These are phyloP conservation scores for Percopsis transmontana DNA, from an alignment of 2,113 vertebrate genomes.

Conservation along the genomic window DNA sequence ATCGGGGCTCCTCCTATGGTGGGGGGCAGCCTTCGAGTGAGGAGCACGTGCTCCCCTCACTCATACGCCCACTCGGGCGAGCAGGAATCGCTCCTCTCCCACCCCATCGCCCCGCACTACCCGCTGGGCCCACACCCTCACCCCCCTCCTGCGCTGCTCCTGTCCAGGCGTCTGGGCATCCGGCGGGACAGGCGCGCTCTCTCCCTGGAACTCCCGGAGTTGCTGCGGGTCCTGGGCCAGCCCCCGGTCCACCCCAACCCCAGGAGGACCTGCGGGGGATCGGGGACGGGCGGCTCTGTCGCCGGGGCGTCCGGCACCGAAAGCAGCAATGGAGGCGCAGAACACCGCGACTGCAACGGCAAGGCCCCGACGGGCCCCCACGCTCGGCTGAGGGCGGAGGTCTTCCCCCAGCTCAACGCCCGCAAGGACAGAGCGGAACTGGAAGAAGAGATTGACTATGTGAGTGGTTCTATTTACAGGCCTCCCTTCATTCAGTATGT, in stretches of 20 bases:
- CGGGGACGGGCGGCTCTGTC: slow-evolving; percentile 45
- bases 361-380: slow-evolving; percentile 80
- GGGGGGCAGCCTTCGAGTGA: slow-evolving; percentile 74
- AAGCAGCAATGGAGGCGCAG: slow-evolving; percentile 45
- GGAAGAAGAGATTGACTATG: slow-evolving; percentile 93
- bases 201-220: slow-evolving; percentile 87
- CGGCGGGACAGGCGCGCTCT: slow-evolving; percentile 82
- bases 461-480: slow-evolving; percentile 70
- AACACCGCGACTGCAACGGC: slow-evolving; percentile 90
- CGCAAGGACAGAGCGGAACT: slow-evolving; percentile 83
- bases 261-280: slow-evolving; percentile 67
- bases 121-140: slow-evolving; percentile 54
- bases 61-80: slow-evolving; percentile 80
- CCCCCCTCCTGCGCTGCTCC: slow-evolving; percentile 58
- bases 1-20: slow-evolving; percentile 58
- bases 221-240: slow-evolving; percentile 68
- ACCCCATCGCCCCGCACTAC: slow-evolving; percentile 43
- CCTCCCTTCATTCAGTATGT: too few relatives aligned
- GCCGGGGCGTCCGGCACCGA: slow-evolving; percentile 42
- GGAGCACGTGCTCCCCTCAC: slow-evolving; percentile 68
- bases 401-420: slow-evolving; percentile 90
- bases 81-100: slow-evolving; percentile 88
- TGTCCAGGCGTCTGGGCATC: slow-evolving; percentile 50
- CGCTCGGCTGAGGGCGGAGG: slow-evolving; percentile 76
- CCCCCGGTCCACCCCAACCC: slow-evolving; percentile 38